A percentile compares a stretch with the other conserved stretches of the same genome.
Conservation (phyloP, 2,888 invertebrate species). For the Onthophagus sagittarius region DNA sequence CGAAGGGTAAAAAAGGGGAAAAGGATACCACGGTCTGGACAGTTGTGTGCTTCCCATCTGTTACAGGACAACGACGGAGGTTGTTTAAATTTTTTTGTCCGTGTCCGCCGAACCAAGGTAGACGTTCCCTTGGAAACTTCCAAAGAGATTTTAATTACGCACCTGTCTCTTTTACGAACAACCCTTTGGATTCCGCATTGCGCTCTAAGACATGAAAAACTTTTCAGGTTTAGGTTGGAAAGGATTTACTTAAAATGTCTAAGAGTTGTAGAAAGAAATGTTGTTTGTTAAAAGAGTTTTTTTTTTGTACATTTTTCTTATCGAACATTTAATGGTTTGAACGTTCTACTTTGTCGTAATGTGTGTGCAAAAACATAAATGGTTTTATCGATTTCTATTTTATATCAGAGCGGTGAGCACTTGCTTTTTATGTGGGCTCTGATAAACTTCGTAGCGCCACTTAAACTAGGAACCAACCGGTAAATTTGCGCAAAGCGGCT, state of each 20-base stretch:
- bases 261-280: too few species aligned
- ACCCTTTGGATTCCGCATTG: too few species aligned
- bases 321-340: not conserved
- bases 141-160: too few species aligned
- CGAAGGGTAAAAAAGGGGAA: not conserved
- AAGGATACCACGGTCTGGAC: not conserved
- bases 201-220: too few species aligned
- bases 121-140: not conserved
- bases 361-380: not conserved
- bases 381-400: slow-evolving; percentile 11
- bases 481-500: not conserved
- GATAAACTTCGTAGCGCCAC: not conserved
- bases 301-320: too few species aligned
- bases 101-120: not conserved
- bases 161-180: too few species aligned
- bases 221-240: too few species aligned
- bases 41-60: not conserved
- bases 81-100: not conserved
- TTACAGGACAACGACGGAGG: not conserved
- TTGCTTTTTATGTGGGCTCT: slow-evolving; percentile 1
- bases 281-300: too few species aligned
- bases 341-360: not conserved
- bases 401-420: not conserved
- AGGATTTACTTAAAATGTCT: too few species aligned
- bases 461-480: not conserved